Conservation (phyloP, 53 echinoderm and acorn worm genomes). For the Luidia sarsii region DNA sequence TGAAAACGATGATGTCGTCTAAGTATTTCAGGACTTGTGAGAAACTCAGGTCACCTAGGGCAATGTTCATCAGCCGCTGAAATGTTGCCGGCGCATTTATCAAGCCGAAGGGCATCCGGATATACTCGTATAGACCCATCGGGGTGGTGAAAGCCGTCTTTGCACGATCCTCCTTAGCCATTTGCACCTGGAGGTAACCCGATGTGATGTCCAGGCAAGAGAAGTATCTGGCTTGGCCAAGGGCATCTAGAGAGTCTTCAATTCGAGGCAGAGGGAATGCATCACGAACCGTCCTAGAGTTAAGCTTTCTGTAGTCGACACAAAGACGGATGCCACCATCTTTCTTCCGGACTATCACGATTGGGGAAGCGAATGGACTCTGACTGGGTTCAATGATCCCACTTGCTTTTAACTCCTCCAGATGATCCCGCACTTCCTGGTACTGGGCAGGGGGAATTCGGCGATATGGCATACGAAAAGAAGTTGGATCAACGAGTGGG, state of each 20-base stretch:
- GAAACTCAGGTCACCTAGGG: slow-evolving; percentile 45
- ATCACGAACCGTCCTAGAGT: slow-evolving; percentile 42
- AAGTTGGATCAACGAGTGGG: slow-evolving; percentile 46
- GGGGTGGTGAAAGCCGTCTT: slow-evolving; percentile 64
- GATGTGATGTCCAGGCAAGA: slow-evolving; percentile 53
- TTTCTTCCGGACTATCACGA: slow-evolving; percentile 56
- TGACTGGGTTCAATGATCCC: slow-evolving; percentile 45
- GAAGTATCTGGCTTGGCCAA: slow-evolving; percentile 54
- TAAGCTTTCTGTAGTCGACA: slow-evolving; percentile 49
- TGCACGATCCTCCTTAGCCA: slow-evolving; percentile 18
- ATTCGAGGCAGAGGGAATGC: slow-evolving; percentile 51
- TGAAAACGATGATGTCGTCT: slow-evolving; percentile 58
- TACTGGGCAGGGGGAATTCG: slow-evolving; percentile 46
- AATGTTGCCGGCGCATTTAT: slow-evolving; percentile 58
- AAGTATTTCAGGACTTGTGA: slow-evolving; percentile 35
- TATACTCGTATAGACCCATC: slow-evolving; percentile 39
- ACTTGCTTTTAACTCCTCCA: slow-evolving; percentile 34
- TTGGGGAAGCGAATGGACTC: slow-evolving; percentile 53
- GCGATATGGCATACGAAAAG: slow-evolving; percentile 46
- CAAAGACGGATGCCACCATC: slow-evolving; percentile 41
- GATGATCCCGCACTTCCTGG: slow-evolving; percentile 38
- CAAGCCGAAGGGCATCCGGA: slow-evolving; percentile 52
- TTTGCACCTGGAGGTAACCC: slow-evolving; percentile 49
- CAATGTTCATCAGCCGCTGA: slow-evolving; percentile 45
- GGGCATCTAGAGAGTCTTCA: slow-evolving; percentile 55